Conservation (phyloP, 2,888 invertebrate genomes). For the Euproctis similis region DNA sequence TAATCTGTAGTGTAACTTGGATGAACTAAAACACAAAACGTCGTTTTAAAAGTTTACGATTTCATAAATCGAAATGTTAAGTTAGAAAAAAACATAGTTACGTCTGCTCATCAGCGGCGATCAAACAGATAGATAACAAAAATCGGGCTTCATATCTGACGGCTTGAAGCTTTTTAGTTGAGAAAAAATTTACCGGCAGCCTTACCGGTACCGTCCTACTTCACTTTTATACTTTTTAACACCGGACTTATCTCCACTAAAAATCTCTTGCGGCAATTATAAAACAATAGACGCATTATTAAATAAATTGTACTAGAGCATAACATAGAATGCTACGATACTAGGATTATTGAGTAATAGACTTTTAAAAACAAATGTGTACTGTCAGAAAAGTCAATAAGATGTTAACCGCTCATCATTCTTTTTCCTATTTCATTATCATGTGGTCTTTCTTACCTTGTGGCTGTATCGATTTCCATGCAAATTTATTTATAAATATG, state of each 20-base stretch:
- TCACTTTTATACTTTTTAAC: slow-evolving; percentile 61
- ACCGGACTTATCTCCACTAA: slow-evolving; percentile 61
- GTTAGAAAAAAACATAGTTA: slow-evolving; percentile 37
- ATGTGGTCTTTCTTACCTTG: too few relatives aligned
- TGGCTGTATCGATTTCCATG: too few relatives aligned
- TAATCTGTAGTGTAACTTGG: too few relatives aligned
- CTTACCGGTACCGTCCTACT: slow-evolving; percentile 50
- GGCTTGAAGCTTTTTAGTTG: slow-evolving; percentile 45
- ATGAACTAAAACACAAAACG: too few relatives aligned
- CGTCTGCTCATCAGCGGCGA: slow-evolving; percentile 48
- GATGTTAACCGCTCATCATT: too few relatives aligned
- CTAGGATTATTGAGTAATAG: slow-evolving; percentile 19
- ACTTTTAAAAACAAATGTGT: too few relatives aligned
- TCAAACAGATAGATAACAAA: slow-evolving; percentile 48
- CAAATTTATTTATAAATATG: too few relatives aligned
- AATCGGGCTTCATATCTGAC: slow-evolving; percentile 55
- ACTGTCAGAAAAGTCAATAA: too few relatives aligned
- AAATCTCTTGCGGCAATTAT: slow-evolving; percentile 61
- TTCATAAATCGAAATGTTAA: slow-evolving; percentile 50
- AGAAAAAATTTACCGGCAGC: slow-evolving; percentile 49
- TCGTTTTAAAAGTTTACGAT: too few relatives aligned
- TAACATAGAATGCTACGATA: slow-evolving; percentile 56
- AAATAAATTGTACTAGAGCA: slow-evolving; percentile 55
- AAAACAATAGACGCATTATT: slow-evolving; percentile 70
- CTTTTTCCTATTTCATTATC: too few relatives aligned